Evolutionary conservation across 1,140 invertebrate species (phyloP).

Genomic region (Drosophila sp.): DNA sequence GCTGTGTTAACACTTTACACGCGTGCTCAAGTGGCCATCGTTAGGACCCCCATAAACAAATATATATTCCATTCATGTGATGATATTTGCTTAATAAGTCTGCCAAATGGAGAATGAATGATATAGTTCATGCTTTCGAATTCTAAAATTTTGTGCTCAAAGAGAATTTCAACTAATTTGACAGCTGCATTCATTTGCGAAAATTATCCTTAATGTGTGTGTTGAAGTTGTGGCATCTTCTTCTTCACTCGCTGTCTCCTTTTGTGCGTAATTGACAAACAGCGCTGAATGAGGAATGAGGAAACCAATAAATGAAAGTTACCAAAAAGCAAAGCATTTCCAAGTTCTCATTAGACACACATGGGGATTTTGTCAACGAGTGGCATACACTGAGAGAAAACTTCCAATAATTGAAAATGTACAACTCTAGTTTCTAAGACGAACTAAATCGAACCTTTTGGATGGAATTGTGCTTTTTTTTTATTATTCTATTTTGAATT

Average conservation of each 20-base stretch:
- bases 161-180: slow-evolving; percentile 17
- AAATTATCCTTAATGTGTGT: neutral
- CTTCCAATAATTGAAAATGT: too few relatives aligned
- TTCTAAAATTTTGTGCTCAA: slow-evolving; percentile 12
- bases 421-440: too few relatives aligned
- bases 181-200: neutral
- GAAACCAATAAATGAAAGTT: slow-evolving; percentile 4
- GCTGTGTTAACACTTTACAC: slow-evolving; percentile 40
- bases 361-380: neutral
- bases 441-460: too few relatives aligned
- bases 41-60: slow-evolving; percentile 2
- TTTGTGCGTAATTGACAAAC: slow-evolving; percentile 47
- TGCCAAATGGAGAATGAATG: neutral
- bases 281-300: slow-evolving; percentile 6
- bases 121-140: neutral
- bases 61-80: slow-evolving; percentile 5
- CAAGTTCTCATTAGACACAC: neutral
- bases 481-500: too few relatives aligned
- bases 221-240: neutral
- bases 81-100: slow-evolving; percentile 45
- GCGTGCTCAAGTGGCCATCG: slow-evolving; percentile 62
- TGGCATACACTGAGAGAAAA: neutral
- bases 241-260: neutral
- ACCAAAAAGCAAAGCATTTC: neutral
- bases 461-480: too few relatives aligned